Base-by-base conservation (phyloP, 2,113 vertebrate genomes). In the Trachemys scripta region DNA sequence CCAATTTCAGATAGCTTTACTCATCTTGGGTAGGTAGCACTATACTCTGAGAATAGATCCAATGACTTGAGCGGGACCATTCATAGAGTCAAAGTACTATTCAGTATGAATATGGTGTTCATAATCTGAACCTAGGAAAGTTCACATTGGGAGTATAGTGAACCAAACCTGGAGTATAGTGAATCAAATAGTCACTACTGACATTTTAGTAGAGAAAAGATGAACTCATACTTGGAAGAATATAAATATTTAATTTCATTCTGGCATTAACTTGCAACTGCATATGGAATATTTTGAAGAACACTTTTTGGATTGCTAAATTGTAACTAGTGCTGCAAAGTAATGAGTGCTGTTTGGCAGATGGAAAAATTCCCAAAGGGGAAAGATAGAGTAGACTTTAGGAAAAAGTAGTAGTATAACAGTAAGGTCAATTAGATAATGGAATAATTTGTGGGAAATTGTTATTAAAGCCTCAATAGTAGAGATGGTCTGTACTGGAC, bases 21-120 rank as follows among this genome's bases (percentile, higher is more conserved):
- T 94, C 11, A 22, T 0, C 0, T 45, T 56, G 8, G 0, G 1
- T 35, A 87, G n/a, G n/a, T 72, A 72, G 24, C 1, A 0, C n/a
- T 45, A 56, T 92, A 51, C 90, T 45, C 51, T 80, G n/a, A 65
- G 24, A 59, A 6, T 8, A 59, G 11, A 49, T 62, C 8, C 51
- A 13, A 51, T 93, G 7, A 9, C 50, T 8, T 38, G n/a, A 38
- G 20, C 8, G 19, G n/a, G 80, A 19, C 13, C 85, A 50, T 80
- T 75, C 8, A 14, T 56, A 72, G 19, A 20, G n/a, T 10, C 49
- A 82, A 88, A 80, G 9, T 17, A 89, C 3, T 1, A 16, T 54
- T 88, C 8, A 45, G 69, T 27, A 35, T 38, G 24, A 85, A 51
- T n/a, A 13, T 19, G 59, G 13, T 0, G 0, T 12, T 83, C 62